Base-by-base conservation (phyloP, 2,113 vertebrate genomes). In the Paramormyrops kingsleyae region DNA sequence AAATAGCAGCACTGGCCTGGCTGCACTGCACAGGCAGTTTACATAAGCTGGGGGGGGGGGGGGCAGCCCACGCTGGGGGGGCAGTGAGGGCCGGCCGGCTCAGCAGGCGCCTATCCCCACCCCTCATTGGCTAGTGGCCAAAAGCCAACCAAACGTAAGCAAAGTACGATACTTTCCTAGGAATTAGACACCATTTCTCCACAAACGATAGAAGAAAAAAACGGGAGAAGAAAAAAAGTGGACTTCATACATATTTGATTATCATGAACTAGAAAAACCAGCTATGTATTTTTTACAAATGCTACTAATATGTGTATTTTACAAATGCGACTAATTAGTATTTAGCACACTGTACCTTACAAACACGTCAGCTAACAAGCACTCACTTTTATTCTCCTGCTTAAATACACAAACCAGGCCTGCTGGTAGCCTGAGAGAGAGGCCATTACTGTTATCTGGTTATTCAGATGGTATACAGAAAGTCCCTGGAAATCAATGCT, bases 1-100 rank as follows among this genome's bases (percentile, higher is more conserved):
- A 97, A 97, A 98, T 98, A 98, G 96, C 95, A 91, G 93, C 24
- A 95, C 96, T 97, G 96, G 97, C 96, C 96, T 97, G 96, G 96
- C 62, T 66, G n/a, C 62, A 96, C 96, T 97, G 96, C 96, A 96
- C 95, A 93, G 95, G 95, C 96, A 96, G 97, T 97, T 97, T 97
- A 97, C 96, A 97, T 96, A 97, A 97, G 97, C 96, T 96, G 95
- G 95, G 93, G 94, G 93, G 95, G 93, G 94, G 94, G 90, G 86
- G 52, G 52, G 4, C 52, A 89, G 94, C 92, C 92, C 93, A 93
- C 91, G 89, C 74, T 21, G 95, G 95, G 95, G 94, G 66, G 93
- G 92, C 92, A 94, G 92, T 92, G 95, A 95, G 95, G 87, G 92
- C 95, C 95, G 87, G 92, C 95, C 95, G 92, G 94, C 95, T 85